Percentiles rank a stretch among this genome's conserved stretches.
phyloP scores from a whole-genome alignment of 2,888 invertebrate genomes.

The Callimorpha dominula region DNA sequence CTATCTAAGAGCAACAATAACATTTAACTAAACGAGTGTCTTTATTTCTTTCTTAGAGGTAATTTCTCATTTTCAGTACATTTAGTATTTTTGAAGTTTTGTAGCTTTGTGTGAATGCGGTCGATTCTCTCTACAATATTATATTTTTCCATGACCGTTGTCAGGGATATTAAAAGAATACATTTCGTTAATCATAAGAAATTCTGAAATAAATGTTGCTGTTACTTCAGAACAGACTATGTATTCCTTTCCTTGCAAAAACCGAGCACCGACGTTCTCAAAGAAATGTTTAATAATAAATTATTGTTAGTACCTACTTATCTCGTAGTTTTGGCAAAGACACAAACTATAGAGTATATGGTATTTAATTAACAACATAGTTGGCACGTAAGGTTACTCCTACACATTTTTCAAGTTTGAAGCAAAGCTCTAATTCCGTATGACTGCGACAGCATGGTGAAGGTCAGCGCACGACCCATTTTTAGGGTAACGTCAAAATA shows the following conservation, averaged over 20 bases:
- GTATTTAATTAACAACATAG: conserved; percentile 3
- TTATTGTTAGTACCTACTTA: background rate
- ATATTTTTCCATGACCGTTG: too few relatives aligned
- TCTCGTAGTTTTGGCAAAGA: background rate
- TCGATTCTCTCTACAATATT: too few relatives aligned
- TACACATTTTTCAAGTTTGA: conserved; percentile 8
- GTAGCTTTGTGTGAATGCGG: background rate
- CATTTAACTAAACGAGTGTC: background rate
- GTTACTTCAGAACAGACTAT: background rate
- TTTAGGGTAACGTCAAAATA: conserved; percentile 57
- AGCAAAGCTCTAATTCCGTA: conserved; percentile 29
- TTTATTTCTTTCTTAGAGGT: background rate
- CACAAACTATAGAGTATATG: background rate
- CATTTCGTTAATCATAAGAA: too few relatives aligned
- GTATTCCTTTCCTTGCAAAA: background rate
- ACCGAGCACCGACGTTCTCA: background rate
- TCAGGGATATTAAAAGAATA: too few relatives aligned
- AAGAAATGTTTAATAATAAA: background rate
- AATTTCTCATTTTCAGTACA: background rate
- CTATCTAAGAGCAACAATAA: background rate
- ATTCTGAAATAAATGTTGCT: too few relatives aligned
- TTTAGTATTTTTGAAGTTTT: background rate
- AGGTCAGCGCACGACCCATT: conserved; percentile 60
- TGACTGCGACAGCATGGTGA: conserved; percentile 31
- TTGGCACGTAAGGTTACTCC: conserved; percentile 18